Base-by-base conservation (phyloP, 1,140 invertebrate species). In the Drosophila sechellia region DNA sequence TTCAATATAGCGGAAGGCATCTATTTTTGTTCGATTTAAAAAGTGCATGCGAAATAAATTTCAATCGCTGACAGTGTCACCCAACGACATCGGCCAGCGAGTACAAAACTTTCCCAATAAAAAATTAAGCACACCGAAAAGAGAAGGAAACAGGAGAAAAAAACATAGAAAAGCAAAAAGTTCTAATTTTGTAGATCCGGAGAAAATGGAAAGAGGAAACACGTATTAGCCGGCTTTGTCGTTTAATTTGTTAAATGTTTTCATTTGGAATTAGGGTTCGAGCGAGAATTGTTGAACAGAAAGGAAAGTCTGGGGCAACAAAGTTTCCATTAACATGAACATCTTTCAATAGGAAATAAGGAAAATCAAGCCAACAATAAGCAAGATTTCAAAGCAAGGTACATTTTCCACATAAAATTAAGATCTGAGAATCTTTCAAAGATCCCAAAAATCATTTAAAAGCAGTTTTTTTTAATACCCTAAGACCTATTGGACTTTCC, bases 11-110 rank as follows among this genome's bases (percentile, higher is more conserved):
- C 73, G 73, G 69, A 84, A 84, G 74, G 60, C 75, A 79, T 79
- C 73, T 85, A 83, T 87, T 89, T 89, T 89, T 76, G 75, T 89
- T 89, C 75, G 63, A 83, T 87, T 83, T 68, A 76, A 79, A 87
- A 83, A 83, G 61, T 79, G 83, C 83, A 86, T 69, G 65, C 53
- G 75, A 83, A 87, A 87, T 87, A 86, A 79, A 86, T 87, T 86
- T 83, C 79, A 72, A 65, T 75, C 54, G 69, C 63, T 56, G 68
- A 54, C 61, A 84, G 25, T 56, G 57, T 61, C 45, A 46, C 6
- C 65, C 64, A 70, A 57, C 70, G 50, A 57, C 35, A 69, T 46
- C 43, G 49, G 31, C 53, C 53, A 22, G 39, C 15, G 39, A 37
- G 49, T 39, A 40, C 37, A 56, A 79, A 89, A 86, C 61, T 87